Evolutionary conservation across 2,888 invertebrate species (phyloP), one percentile per base, ranked within the genome.

Genomic region (Abrostola tripartita): DNA sequence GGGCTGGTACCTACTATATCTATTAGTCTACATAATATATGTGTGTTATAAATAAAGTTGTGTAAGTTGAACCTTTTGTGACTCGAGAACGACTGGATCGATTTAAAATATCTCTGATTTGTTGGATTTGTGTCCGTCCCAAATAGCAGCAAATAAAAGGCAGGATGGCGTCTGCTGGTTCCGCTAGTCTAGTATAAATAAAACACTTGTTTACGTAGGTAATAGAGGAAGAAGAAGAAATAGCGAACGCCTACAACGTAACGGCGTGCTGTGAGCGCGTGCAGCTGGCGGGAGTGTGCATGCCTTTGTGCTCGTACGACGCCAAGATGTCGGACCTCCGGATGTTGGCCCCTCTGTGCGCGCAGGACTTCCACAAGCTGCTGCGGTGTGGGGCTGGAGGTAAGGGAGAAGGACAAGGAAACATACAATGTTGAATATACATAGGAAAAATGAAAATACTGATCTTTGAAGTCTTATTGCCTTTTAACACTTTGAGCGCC

Each of bases 301-400:
- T 97, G 91, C 97, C 97, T 0, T 95, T 98, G 10, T 98, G 98
- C 83, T 96, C 97, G 0, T 98, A 97, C 87, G 96, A 97, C 85
- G 97, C 97, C 55, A 97, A 96, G 82, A 97, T 98, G 96, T 96
- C 96, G 5, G 97, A 98, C 86, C 95, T 98, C 68, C 95, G 97
- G 83, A 93, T 95, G 49, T 87, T 98, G 65, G 97, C 97, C 6
- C 96, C 96, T 5, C 95, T 96, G 2, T 98, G 98, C 85, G 96
- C 96, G n/a, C 95, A 96, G 61, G 97, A 97, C 89, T 96, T 98
- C 91, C 96, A 97, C 85, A 97, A 96, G 81, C 93, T 97, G 11
- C 90, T 97, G 11, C 90, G 96, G 5, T 96, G 96, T 84, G 96
- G 96, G 0, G 96, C 95, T 80, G 96, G 96, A 82, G 96, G 96